Evolutionary conservation across 2,113 vertebrate species (phyloP).

Genomic region (Takifugu bimaculatus): DNA sequence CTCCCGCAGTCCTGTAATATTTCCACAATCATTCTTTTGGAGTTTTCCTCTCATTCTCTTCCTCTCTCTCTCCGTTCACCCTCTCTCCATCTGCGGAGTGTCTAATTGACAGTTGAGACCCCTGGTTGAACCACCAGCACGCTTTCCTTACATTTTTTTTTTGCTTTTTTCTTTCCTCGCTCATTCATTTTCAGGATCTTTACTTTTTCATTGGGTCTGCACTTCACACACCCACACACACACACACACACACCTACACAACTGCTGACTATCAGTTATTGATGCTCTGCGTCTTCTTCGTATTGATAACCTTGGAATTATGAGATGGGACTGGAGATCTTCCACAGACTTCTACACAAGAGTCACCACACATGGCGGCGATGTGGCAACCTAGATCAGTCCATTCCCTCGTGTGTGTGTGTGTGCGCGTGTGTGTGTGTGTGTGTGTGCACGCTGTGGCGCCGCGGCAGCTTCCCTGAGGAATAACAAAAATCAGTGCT

Average conservation of each 20-base stretch:
- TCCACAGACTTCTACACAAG: too few species aligned
- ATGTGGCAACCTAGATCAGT: too few species aligned
- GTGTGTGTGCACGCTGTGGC: too few species aligned
- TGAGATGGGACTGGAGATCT: too few species aligned
- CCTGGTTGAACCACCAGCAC: slow-evolving; percentile 58
- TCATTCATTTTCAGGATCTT: slow-evolving; percentile 37
- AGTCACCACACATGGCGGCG: too few species aligned
- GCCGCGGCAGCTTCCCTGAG: too few species aligned
- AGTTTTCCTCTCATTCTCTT: slow-evolving; percentile 32
- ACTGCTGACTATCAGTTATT: not conserved
- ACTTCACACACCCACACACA: too few species aligned
- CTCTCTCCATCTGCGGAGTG: slow-evolving; percentile 57
- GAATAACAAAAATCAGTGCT: too few species aligned
- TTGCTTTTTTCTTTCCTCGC: not conserved
- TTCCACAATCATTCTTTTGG: slow-evolving; percentile 59
- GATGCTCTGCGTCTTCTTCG: too few species aligned
- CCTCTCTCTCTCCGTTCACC: slow-evolving; percentile 25
- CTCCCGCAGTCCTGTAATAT: slow-evolving; percentile 53
- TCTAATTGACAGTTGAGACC: slow-evolving; percentile 71
- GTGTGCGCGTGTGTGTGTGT: too few species aligned
- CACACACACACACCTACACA: slow-evolving; percentile 8
- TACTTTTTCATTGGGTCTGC: slow-evolving; percentile 27
- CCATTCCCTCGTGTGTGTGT: too few species aligned
- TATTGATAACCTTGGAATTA: too few species aligned
- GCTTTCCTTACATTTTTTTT: slow-evolving; percentile 9